Evolutionary conservation across 1,140 invertebrate genomes (phyloP).

Genomic region (Anoplolepis gracilipes): DNA sequence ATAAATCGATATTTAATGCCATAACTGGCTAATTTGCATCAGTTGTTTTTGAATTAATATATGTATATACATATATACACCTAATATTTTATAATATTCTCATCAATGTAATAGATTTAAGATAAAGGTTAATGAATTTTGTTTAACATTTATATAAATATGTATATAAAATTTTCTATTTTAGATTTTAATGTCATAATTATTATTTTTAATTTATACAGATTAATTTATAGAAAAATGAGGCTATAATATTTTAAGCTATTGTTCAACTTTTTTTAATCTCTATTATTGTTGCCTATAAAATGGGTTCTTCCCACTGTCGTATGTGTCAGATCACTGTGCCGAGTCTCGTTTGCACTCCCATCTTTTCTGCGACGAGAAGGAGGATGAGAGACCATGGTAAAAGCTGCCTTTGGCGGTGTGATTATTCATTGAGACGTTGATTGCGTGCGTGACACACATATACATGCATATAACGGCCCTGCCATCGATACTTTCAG

Average conservation of each 20-base stretch:
- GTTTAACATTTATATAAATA: not conserved
- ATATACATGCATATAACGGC: slow-evolving; percentile 58
- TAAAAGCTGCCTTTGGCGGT: slow-evolving; percentile 56
- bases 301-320: not conserved
- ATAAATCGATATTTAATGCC: slow-evolving; percentile 18
- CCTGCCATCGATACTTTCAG: slow-evolving; percentile 5
- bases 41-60: not conserved
- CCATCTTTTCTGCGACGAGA: slow-evolving; percentile 40
- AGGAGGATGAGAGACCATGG: slow-evolving; percentile 38
- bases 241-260: not conserved
- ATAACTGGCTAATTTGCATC: slow-evolving; percentile 25
- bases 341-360: slow-evolving; percentile 50
- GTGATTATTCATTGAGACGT: slow-evolving; percentile 71
- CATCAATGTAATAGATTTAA: not conserved
- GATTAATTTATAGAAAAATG: not conserved
- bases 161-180: not conserved
- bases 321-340: slow-evolving; percentile 17
- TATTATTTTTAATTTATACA: not conserved
- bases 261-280: not conserved
- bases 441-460: slow-evolving; percentile 68
- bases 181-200: not conserved
- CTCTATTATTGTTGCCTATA: not conserved
- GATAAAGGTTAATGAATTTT: not conserved
- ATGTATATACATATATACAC: not conserved
- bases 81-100: not conserved